phyloP scores from a whole-genome alignment of 2,888 invertebrate species.

The Agriopis aurantiaria region DNA sequence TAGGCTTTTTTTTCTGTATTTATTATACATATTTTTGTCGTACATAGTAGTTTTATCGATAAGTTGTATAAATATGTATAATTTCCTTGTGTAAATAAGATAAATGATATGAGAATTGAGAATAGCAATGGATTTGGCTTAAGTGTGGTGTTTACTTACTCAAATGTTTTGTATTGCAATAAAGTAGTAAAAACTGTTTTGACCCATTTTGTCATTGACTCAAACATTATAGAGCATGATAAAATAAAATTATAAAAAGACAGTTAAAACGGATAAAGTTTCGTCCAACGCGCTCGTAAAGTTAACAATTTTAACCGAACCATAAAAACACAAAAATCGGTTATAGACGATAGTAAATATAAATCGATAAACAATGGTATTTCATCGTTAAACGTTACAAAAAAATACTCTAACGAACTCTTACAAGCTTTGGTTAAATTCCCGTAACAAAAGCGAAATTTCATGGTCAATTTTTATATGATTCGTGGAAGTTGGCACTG shows the following conservation, averaged over 20 bases:
- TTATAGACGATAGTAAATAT: conserved; percentile 41
- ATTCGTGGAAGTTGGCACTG: conserved; percentile 81
- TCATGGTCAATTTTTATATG: conserved; percentile 84
- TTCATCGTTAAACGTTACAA: conserved; percentile 43
- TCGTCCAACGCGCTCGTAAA: conserved; percentile 15
- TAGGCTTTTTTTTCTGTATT: no score
- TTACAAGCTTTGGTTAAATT: conserved; percentile 64
- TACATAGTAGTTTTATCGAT: no score
- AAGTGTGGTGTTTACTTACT: no score
- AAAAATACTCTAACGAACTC: conserved; percentile 47
- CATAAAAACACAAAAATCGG: conserved; percentile 40
- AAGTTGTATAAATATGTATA: no score
- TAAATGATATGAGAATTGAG: no score
- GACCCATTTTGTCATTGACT: conserved; percentile 1
- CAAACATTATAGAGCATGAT: not conserved
- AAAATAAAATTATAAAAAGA: conserved; percentile 8
- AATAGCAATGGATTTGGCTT: no score
- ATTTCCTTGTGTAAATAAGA: no score
- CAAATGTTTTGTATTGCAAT: not conserved
- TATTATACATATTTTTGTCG: no score
- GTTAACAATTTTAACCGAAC: conserved; percentile 26
- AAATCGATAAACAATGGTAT: conserved; percentile 48
- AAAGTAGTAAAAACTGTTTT: not conserved
- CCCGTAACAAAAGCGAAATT: conserved; percentile 78
- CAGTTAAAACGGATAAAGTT: conserved; percentile 15